Base-by-base conservation (phyloP, 2,888 invertebrate species). In the Scelioninae gen. 1 region DNA sequence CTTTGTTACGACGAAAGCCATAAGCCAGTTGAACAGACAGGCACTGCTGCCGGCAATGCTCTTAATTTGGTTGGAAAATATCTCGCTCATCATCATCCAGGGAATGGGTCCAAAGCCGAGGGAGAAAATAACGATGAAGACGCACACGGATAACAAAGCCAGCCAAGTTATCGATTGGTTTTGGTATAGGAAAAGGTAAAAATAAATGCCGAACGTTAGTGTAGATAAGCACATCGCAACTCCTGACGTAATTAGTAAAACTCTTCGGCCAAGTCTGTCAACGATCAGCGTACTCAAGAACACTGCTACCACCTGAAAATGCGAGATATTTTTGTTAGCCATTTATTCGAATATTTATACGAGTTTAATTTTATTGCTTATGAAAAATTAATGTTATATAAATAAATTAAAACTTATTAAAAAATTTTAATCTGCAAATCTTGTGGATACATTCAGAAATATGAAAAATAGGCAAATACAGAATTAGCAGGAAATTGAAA, bases 31-130 rank as follows among this genome's bases (percentile, higher is more conserved):
- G 63, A 96, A 94, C 0, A 97, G 94, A 23, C 96, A 96, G 0
- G 96, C 96, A 29, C 96, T 94, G 0, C 97, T 96, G 16, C 95
- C 94, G 29, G 96, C 96, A 65, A 96, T 93, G 4, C 95, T 95
- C 90, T 96, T 96, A 77, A 97, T 96, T 87, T 96, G 95, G 0
- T 95, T 94, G 58, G 96, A 94, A 91, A 98, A 96, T 10, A 98
- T 93, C 91, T 98, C 98, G 2, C 97, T 95, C 91, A 96, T 93
- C 93, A 96, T 96, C 94, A 97, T 94, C 96, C 96, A 97, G 0
- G 97, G 97, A 55, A 98, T 96, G 0, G 98, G 98, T 0, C 98
- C 98, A 87, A 95, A 96, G 58, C 97, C 97, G 43, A 97, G 89
- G 0, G 97, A 96, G 93, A 97, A 98, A 51, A 96, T 94, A 16